These are phyloP conservation scores for Sinella curviseta DNA, from an alignment of 1,140 invertebrate genomes.

Conservation along the genomic window DNA sequence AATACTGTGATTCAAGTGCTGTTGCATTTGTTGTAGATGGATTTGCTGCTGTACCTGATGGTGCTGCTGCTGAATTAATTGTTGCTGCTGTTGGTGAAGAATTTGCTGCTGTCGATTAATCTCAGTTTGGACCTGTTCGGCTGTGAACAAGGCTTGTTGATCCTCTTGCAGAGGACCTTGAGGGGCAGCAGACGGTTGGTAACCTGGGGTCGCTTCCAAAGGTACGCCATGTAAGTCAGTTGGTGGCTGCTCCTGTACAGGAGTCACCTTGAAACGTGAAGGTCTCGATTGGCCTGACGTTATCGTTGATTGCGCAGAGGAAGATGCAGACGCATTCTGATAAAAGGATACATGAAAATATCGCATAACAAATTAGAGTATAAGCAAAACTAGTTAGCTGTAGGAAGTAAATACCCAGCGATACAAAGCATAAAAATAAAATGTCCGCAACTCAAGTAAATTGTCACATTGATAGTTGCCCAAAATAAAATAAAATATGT, in stretches of 20 bases:
- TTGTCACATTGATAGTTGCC: no score
- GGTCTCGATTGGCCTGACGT: conserved; percentile 16
- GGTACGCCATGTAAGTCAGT: background rate
- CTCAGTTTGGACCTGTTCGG: background rate
- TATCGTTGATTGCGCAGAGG: background rate
- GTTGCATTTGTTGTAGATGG: conserved; percentile 30
- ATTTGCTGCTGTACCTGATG: conserved; percentile 29
- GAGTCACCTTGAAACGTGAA: conserved; percentile 41
- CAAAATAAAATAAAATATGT: no score
- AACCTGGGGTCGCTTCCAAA: background rate
- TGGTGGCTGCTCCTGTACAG: conserved; percentile 36
- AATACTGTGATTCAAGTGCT: conserved; percentile 11
- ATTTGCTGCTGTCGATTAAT: conserved; percentile 21
- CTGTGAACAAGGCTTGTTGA: background rate
- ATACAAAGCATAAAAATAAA: no score
- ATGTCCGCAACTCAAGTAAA: no score
- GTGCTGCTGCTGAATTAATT: conserved; percentile 3
- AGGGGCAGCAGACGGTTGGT: background rate
- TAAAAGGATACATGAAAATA: background rate
- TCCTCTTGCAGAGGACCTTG: background rate
- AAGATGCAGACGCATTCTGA: background rate
- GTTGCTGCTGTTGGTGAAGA: background rate
- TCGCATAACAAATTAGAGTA: no score
- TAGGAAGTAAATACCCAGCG: no score
- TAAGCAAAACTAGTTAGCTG: no score